phyloP scores from a whole-genome alignment of 2,888 invertebrate species.

The Desoria tigrina region DNA sequence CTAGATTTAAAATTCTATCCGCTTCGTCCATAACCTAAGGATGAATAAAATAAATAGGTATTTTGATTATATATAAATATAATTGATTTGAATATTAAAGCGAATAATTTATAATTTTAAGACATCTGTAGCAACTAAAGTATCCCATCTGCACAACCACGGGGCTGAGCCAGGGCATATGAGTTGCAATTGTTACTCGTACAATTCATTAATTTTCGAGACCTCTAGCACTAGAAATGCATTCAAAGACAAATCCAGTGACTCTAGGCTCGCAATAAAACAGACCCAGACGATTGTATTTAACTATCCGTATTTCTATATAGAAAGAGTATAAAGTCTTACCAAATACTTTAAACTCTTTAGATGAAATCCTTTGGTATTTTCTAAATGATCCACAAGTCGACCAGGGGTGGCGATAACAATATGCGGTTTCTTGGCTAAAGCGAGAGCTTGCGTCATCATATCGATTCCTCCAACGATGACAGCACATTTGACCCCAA shows the following conservation, averaged over 20 bases:
- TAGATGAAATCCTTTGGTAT: conserved; percentile 95
- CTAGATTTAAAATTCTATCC: conserved; percentile 97
- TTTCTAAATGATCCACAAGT: conserved; percentile 92
- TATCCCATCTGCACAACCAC: no score
- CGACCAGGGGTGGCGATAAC: conserved; percentile 96
- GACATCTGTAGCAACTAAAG: no score
- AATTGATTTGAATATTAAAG: no score
- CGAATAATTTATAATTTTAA: no score
- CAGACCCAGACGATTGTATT: no score
- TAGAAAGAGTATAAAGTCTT: no score
- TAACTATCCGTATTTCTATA: no score
- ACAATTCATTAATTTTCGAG: conserved; percentile 35
- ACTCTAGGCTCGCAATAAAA: conserved; percentile 44
- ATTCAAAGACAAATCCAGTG: conserved; percentile 34
- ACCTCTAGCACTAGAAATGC: conserved; percentile 39
- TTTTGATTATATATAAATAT: no score
- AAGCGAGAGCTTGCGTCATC: conserved; percentile 85
- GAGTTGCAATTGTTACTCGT: conserved; percentile 11
- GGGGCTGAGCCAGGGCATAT: conserved; percentile 30
- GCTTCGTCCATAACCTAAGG: conserved; percentile 95
- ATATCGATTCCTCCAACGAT: conserved; percentile 99
- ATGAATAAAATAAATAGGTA: no score
- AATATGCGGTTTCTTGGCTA: conserved; percentile 96
- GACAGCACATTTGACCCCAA: conserved; percentile 93
- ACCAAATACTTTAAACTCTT: conserved; percentile 84